Conservation (phyloP, 1,140 invertebrate species). For the Mesaphorura yosii region DNA sequence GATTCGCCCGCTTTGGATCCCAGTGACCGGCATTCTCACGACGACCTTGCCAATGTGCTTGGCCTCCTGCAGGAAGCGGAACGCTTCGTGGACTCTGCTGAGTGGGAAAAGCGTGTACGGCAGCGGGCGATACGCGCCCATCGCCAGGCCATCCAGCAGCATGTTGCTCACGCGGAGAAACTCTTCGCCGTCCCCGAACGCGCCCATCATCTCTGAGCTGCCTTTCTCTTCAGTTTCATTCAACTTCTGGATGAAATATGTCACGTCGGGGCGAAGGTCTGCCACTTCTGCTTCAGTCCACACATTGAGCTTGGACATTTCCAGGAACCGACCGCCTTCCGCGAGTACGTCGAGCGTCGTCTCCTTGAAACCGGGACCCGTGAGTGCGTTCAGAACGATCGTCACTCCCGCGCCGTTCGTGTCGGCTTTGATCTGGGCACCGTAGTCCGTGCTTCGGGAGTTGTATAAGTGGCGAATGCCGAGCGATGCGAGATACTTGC, state of each 20-base stretch:
- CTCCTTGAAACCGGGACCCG: conserved; percentile 22
- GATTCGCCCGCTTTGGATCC: background rate
- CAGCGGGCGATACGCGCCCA: background rate
- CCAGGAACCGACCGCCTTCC: conserved; percentile 15
- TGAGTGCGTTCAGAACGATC: conserved; percentile 23
- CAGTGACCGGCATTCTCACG: background rate
- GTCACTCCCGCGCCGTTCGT: conserved; percentile 10
- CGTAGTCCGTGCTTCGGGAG: conserved; percentile 14
- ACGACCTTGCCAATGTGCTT: conserved; percentile 13
- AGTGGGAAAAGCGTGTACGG: conserved; percentile 7
- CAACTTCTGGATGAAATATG: conserved; percentile 5
- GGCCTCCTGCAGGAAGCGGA: conserved; percentile 10
- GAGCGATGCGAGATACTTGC: conserved; percentile 9
- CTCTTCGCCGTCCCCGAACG: too few relatives aligned
- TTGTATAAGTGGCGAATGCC: conserved; percentile 18
- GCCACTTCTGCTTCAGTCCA: conserved; percentile 17
- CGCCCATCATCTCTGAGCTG: too few relatives aligned
- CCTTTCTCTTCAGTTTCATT: background rate
- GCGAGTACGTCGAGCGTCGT: conserved; percentile 8
- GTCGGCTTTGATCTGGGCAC: conserved; percentile 9
- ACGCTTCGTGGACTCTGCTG: conserved; percentile 8
- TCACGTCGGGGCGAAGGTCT: conserved; percentile 9
- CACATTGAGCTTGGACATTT: conserved; percentile 19
- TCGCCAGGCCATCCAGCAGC: conserved; percentile 5
- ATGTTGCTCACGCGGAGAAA: background rate